These are phyloP conservation scores for Dasyprocta punctata DNA, from an alignment of 2,113 vertebrate species.

Conservation along the genomic window DNA sequence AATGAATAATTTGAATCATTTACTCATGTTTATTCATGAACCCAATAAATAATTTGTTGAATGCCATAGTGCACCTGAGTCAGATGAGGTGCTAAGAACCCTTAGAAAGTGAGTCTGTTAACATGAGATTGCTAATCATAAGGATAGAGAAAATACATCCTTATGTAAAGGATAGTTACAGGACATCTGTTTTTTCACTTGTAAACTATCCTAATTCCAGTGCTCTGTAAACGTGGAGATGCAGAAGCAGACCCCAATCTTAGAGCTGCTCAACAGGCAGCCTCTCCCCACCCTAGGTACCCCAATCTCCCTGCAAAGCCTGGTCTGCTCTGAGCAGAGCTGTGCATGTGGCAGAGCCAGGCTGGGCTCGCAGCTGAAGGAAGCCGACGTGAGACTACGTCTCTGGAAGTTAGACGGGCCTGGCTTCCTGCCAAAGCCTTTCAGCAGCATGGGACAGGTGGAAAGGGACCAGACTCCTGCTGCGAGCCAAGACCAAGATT, in stretches of 20 bases:
- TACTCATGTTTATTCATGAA: conserved; percentile 30
- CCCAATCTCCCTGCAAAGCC: not conserved
- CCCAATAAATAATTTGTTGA: conserved; percentile 54
- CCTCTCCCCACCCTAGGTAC: not conserved
- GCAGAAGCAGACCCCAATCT: not conserved
- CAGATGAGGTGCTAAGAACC: not conserved
- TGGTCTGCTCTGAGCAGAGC: not conserved
- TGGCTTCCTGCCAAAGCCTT: conserved; percentile 57
- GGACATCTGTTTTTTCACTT: not conserved
- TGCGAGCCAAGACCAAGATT: conserved; percentile 58
- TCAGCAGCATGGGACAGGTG: conserved; percentile 60
- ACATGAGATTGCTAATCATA: not conserved
- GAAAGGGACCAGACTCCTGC: conserved; percentile 5
- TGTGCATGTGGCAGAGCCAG: not conserved
- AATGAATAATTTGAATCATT: not conserved
- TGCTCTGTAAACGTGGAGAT: not conserved
- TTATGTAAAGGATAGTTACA: not conserved
- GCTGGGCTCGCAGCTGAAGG: not conserved
- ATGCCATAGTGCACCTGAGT: not conserved
- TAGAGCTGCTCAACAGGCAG: not conserved
- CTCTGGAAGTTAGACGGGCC: conserved; percentile 27
- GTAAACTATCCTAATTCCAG: not conserved
- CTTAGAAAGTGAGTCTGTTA: not conserved
- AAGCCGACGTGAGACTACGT: not conserved
- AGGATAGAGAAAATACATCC: not conserved